phyloP scores from a whole-genome alignment of 2,113 vertebrate species.

The Empidonax traillii region DNA sequence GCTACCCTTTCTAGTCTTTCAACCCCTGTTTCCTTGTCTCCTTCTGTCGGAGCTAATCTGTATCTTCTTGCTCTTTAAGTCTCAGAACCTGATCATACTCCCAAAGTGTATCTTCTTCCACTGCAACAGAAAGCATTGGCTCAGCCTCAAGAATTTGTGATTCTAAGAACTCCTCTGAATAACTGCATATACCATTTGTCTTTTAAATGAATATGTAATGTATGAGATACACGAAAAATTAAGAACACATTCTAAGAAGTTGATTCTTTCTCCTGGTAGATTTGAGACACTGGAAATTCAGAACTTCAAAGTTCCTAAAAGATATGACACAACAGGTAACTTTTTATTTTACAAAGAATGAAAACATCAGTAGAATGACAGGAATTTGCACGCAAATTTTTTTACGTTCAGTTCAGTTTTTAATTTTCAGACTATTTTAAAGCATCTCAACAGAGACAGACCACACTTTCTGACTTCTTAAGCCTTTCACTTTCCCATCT shows the following conservation, averaged over 20 bases:
- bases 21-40: not conserved
- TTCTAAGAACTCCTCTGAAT: constrained; percentile 42
- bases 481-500: not conserved
- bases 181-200: not conserved
- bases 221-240: not conserved
- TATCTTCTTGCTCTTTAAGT: constrained; percentile 14
- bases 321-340: not conserved
- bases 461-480: not conserved
- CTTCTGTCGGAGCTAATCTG: not conserved
- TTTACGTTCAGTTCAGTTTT: not conserved
- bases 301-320: not conserved
- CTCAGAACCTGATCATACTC: not conserved
- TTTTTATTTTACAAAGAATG: not conserved
- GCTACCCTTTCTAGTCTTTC: not conserved
- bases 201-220: not conserved
- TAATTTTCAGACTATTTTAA: not conserved
- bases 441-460: not conserved
- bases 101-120: not conserved
- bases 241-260: not conserved
- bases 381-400: not conserved
- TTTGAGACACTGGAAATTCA: not conserved
- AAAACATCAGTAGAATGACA: not conserved
- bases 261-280: not conserved
- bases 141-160: not conserved
- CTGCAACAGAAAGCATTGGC: constrained; percentile 34